Evolutionary conservation across 2,888 invertebrate species (phyloP), one percentile per base, ranked within the genome.

Genomic region (Pterobdella sp.): DNA sequence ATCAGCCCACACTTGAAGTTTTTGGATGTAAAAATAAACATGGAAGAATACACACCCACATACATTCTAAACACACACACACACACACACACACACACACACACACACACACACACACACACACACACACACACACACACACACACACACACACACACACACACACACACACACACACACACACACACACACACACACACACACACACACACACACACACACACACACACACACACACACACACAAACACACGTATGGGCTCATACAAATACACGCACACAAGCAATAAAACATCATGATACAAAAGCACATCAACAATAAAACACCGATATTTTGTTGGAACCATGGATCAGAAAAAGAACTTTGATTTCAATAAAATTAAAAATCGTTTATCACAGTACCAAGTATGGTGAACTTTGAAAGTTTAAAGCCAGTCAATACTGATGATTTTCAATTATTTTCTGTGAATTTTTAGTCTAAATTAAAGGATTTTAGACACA

Each of bases 121-220:
- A 56, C 60, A 56, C 60, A 56, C 60, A 56, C 60, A 56, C 60
- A 56, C 60, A 56, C 60, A 56, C 60, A 56, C 60, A 56, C 60
- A 56, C 60, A 56, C 60, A 56, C 60, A 56, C 60, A 56, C 60
- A 56, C 60, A 56, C 60, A 56, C 60, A 56, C 60, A 56, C 60
- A 56, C 60, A 56, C 60, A 56, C 60, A 56, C 60, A 56, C 60
- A 56, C 60, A 56, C 60, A 56, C 60, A 56, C 60, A 56, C 60
- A 56, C 60, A 56, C 60, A 56, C 60, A n/a, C 60, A 56, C 60
- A 56, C 60, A 56, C 60, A 56, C 60, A 56, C 60, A 56, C 7
- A 56, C 60, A 56, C 60, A 56, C 60, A 56, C 60, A 56, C 60
- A 56, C 60, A 56, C 7, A 56, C 60, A 56, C 60, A 56, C 60